A percentile compares a stretch with the other conserved stretches of the same genome.
Conservation (phyloP, 1,140 invertebrate genomes). For the Eupristina koningsbergeri region DNA sequence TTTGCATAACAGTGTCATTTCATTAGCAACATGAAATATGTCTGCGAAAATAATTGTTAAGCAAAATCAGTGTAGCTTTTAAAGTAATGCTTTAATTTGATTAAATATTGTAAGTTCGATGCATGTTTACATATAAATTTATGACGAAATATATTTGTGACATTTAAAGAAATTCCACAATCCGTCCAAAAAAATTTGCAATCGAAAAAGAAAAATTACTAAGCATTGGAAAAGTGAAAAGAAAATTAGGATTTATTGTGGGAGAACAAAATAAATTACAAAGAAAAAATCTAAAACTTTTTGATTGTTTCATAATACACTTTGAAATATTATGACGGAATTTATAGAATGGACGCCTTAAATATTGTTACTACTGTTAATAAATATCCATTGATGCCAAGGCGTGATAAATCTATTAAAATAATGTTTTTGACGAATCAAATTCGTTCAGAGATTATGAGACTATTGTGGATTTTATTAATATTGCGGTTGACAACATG, state of each 20-base stretch:
- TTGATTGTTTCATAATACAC: constrained; percentile 22
- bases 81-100: constrained; percentile 7
- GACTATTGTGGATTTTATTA: constrained; percentile 11
- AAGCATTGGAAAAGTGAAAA: constrained; percentile 16
- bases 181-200: constrained; percentile 43
- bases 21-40: not conserved
- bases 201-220: not conserved
- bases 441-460: constrained; percentile 23
- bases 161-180: constrained; percentile 42
- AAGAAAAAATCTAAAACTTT: constrained; percentile 10
- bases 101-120: constrained; percentile 8
- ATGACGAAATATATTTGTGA: constrained; percentile 25
- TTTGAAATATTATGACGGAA: constrained; percentile 9
- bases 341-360: constrained; percentile 35
- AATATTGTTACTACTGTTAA: constrained; percentile 41
- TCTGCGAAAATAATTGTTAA: not conserved
- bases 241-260: constrained; percentile 10
- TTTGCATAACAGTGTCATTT: too few species aligned
- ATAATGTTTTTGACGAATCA: constrained; percentile 19
- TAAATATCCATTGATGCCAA: not conserved
- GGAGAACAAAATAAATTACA: constrained; percentile 14
- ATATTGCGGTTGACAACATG: not conserved
- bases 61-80: constrained; percentile 25
- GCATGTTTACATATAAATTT: constrained; percentile 18
- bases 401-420: not conserved